Conservation (phyloP, 2,797 vertebrate species). For the Tarsius wallacei region DNA sequence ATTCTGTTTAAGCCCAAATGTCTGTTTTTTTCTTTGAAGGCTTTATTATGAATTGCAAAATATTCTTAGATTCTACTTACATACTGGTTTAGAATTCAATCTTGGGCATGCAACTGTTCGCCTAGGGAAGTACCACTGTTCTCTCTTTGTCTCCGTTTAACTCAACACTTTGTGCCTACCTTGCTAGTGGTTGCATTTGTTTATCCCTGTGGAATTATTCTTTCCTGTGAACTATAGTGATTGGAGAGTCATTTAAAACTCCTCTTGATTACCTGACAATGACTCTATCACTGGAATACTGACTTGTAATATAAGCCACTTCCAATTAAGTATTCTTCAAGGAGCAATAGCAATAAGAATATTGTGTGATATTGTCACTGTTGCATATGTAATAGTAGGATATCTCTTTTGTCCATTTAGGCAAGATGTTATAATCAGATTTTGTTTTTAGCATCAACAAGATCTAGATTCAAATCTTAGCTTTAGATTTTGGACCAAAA, state of each 20-base stretch:
- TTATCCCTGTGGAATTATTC: background rate
- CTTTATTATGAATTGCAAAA: background rate
- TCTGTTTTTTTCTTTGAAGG: background rate
- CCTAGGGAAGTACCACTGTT: background rate
- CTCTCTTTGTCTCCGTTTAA: background rate
- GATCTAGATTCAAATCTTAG: background rate
- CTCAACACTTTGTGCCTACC: background rate
- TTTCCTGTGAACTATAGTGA: conserved; percentile 1
- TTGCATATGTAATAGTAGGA: background rate
- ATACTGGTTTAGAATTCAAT: background rate
- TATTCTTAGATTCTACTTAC: background rate
- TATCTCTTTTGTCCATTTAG: background rate
- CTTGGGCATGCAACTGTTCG: background rate
- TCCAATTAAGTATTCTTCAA: background rate
- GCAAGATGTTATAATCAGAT: background rate
- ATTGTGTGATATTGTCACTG: background rate
- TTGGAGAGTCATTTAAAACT: background rate
- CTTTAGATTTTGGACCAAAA: background rate
- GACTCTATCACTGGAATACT: background rate
- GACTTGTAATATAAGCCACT: conserved; percentile 6
- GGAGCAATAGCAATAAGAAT: background rate
- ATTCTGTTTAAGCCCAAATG: background rate
- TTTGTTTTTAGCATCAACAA: background rate
- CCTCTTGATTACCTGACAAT: background rate
- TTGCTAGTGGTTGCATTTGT: background rate